A percentile compares a stretch with the other conserved stretches of the same genome.
These are phyloP conservation scores for Hydrolagus affinis DNA, from an alignment of 2,113 vertebrate species.

Conservation along the genomic window DNA sequence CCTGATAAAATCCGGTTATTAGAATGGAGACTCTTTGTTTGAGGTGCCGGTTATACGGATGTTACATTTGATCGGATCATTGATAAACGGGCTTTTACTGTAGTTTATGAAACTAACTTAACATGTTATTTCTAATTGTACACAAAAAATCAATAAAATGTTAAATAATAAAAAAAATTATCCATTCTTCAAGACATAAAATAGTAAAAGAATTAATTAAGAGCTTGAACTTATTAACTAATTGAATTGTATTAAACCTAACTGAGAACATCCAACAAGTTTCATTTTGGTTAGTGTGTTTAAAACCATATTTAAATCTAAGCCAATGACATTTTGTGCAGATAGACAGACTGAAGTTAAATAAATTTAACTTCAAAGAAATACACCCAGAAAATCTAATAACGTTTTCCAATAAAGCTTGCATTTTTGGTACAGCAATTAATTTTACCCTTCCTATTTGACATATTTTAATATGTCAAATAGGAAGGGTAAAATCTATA, in stretches of 20 bases:
- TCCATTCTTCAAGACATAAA: neutral
- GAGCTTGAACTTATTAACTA: neutral
- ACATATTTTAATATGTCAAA: too few relatives aligned
- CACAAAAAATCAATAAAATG: too few relatives aligned
- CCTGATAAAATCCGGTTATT: too few relatives aligned
- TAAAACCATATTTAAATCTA: slow-evolving; percentile 26
- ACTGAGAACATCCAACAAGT: neutral
- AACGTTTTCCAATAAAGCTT: neutral
- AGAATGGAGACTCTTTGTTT: too few relatives aligned
- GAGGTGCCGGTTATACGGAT: too few relatives aligned
- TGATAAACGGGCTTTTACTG: too few relatives aligned
- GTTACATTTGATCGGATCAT: too few relatives aligned
- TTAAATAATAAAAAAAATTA: neutral
- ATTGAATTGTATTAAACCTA: neutral
- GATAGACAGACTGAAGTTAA: neutral
- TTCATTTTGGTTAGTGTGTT: neutral
- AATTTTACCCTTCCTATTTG: neutral
- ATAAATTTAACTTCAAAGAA: slow-evolving; percentile 59
- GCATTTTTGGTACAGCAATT: neutral
- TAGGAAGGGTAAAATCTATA: too few relatives aligned
- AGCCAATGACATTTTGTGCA: slow-evolving; percentile 41
- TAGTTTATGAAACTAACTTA: too few relatives aligned
- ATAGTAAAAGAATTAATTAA: neutral
- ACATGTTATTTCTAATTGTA: too few relatives aligned
- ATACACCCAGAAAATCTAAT: slow-evolving; percentile 42